Evolutionary conservation across 2,888 invertebrate species (phyloP).

Genomic region (Xanthia icteritia): DNA sequence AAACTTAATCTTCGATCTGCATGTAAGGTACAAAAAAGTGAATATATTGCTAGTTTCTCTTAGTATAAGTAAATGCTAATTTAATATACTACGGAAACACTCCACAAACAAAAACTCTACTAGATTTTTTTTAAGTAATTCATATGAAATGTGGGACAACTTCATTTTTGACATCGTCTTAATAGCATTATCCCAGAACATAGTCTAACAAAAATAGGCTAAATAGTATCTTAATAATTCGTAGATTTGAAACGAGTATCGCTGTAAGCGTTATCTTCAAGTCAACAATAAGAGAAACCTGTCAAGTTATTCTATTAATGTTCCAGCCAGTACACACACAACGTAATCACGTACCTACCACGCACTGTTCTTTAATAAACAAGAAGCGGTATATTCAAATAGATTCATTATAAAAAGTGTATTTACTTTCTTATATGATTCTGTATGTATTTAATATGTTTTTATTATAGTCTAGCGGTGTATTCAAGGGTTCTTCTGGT

Average conservation of each 20-base stretch:
- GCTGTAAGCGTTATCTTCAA: constrained; percentile 35
- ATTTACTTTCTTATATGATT: background rate
- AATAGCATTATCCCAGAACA: background rate
- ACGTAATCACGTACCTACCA: constrained; percentile 10
- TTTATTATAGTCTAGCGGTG: background rate
- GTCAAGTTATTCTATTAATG: constrained; percentile 65
- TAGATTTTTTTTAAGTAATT: background rate
- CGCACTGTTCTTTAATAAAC: constrained; percentile 22
- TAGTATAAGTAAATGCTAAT: background rate
- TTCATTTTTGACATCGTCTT: background rate
- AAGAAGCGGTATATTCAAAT: constrained; percentile 6
- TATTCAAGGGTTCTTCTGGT: constrained; percentile 1
- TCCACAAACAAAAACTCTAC: background rate
- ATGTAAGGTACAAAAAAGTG: background rate
- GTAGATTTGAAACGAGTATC: constrained; percentile 2
- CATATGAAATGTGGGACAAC: background rate
- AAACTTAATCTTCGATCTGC: background rate
- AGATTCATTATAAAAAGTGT: background rate
- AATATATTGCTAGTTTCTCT: background rate
- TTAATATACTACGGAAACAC: background rate
- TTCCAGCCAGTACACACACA: constrained; percentile 34
- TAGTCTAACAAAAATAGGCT: constrained; percentile 3
- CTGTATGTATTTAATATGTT: background rate
- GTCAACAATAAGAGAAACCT: constrained; percentile 61
- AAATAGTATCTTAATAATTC: background rate